Evolutionary conservation across 2,888 invertebrate species (phyloP).

Genomic region (Auanema freiburgensis): DNA sequence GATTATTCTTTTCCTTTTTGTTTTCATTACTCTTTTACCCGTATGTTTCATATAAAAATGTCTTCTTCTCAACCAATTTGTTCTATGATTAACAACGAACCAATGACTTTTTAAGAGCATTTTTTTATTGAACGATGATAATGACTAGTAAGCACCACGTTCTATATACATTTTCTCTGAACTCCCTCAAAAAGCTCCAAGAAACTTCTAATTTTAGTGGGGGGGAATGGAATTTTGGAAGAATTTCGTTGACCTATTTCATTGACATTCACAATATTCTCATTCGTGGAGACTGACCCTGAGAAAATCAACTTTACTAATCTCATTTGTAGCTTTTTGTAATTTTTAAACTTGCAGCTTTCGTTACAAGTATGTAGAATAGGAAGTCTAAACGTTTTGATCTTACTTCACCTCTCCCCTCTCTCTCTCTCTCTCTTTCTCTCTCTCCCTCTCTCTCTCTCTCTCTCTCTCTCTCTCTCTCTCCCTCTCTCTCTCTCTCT

Average conservation of each 20-base stretch:
- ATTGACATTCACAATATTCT: constrained; percentile 10
- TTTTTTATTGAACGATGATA: no score
- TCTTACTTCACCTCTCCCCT: background rate
- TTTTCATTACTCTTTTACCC: constrained; percentile 1
- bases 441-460: background rate
- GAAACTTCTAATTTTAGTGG: no score
- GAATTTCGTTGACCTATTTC: constrained; percentile 5
- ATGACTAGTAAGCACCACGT: no score
- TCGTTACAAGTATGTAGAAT: no score
- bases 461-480: background rate
- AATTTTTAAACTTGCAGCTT: no score
- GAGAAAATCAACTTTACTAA: background rate
- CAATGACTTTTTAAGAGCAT: no score
- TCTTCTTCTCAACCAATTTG: no score
- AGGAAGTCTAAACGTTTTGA: no score
- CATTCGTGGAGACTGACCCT: constrained; percentile 8
- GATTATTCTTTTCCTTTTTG: constrained; percentile 1
- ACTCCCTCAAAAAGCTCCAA: no score
- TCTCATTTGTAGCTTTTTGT: background rate
- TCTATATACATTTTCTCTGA: no score
- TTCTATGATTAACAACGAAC: no score
- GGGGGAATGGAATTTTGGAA: no score
- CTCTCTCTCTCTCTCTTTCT: background rate
- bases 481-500: background rate
- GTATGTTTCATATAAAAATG: constrained; percentile 8